phyloP scores from a whole-genome alignment of 2,113 vertebrate species.

The Acrocephalus arundinaceus region DNA sequence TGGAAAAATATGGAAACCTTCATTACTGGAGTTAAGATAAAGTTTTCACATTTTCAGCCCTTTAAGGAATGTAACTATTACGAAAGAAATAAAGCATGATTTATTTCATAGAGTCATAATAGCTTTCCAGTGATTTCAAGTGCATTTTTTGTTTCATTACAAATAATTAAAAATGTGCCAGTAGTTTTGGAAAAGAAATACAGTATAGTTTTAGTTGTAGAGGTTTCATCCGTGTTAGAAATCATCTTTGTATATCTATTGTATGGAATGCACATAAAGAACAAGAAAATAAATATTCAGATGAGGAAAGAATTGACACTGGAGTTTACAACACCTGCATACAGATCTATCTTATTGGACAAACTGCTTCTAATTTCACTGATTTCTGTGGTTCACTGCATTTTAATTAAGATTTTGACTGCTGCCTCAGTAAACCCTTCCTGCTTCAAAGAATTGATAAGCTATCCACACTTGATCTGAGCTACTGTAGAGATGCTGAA shows the following conservation, averaged over 20 bases:
- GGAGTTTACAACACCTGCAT: background rate
- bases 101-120: background rate
- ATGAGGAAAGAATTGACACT: background rate
- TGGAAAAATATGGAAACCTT: background rate
- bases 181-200: background rate
- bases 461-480: background rate
- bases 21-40: background rate
- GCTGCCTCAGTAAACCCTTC: background rate
- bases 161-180: background rate
- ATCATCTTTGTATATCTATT: background rate
- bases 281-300: background rate
- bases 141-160: background rate
- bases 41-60: background rate
- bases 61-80: background rate
- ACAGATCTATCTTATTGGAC: background rate
- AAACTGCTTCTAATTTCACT: background rate
- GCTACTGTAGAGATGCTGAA: background rate
- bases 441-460: background rate
- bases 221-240: background rate
- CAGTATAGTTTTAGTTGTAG: background rate
- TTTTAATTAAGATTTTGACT: constrained; percentile 28
- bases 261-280: background rate
- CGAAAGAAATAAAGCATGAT: background rate
- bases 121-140: background rate
- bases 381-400: constrained; percentile 6